A percentile compares a stretch with the other conserved stretches of the same genome.
Evolutionary conservation across 2,113 vertebrate genomes (phyloP).

Genomic region (Ondatra zibethicus): DNA sequence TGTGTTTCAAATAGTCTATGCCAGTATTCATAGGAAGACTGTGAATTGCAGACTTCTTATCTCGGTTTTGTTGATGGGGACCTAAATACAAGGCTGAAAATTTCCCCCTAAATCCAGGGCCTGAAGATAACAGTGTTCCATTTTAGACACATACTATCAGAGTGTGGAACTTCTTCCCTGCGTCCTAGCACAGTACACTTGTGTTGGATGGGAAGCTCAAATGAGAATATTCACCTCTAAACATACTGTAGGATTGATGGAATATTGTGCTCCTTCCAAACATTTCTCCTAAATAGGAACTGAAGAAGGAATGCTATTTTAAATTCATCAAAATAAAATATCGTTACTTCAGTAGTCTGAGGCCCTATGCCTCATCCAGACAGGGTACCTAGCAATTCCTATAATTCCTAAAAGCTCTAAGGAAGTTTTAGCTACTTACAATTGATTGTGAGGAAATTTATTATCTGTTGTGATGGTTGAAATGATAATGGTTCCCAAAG

Average conservation of each 20-base stretch:
- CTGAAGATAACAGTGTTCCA: no score
- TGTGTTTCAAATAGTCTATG: not conserved
- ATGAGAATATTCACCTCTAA: not conserved
- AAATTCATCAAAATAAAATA: not conserved
- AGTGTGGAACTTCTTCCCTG: not conserved
- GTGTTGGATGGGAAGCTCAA: not conserved
- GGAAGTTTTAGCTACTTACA: not conserved
- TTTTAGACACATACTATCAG: not conserved
- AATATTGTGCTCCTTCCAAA: not conserved
- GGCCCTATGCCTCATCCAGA: not conserved
- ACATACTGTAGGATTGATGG: no score
- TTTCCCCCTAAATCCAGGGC: not conserved
- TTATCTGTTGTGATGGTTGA: not conserved
- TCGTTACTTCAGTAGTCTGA: not conserved
- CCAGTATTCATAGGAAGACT: not conserved
- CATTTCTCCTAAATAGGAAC: not conserved
- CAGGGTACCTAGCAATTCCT: no score
- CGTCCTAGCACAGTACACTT: fast-evolving
- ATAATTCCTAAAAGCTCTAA: not conserved
- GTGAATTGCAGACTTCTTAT: not conserved
- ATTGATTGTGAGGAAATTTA: not conserved
- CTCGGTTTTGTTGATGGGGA: not conserved
- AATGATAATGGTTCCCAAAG: not conserved
- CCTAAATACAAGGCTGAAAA: not conserved
- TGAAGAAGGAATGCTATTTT: not conserved